A percentile compares a stretch with the other conserved stretches of the same genome.
These are phyloP conservation scores for Diploptera punctata DNA, from an alignment of 2,888 invertebrate species.

Conservation along the genomic window DNA sequence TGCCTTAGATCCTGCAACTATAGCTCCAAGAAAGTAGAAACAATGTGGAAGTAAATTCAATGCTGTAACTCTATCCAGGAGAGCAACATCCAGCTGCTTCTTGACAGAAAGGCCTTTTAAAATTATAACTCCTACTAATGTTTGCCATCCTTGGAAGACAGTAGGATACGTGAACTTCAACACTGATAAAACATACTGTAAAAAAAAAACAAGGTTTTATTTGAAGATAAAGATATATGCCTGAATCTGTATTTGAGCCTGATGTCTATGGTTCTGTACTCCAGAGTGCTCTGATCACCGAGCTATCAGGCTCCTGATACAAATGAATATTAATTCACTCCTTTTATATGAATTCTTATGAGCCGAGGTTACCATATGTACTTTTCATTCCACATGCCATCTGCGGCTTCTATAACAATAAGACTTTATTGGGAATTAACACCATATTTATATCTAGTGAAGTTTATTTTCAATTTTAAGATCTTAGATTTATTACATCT, in stretches of 20 bases:
- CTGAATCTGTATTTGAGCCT: neutral
- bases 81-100: conserved; percentile 43
- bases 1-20: conserved; percentile 50
- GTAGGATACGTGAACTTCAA: conserved; percentile 50
- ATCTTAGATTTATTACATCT: too few relatives aligned
- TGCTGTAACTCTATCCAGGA: conserved; percentile 46
- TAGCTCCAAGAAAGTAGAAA: conserved; percentile 47
- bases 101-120: conserved; percentile 44
- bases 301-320: too few relatives aligned
- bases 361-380: too few relatives aligned
- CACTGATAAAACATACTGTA: conserved; percentile 49
- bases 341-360: too few relatives aligned
- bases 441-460: too few relatives aligned
- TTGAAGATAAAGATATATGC: neutral
- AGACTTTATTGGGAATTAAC: too few relatives aligned
- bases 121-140: conserved; percentile 48
- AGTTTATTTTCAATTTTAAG: too few relatives aligned
- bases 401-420: too few relatives aligned
- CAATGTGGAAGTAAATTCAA: conserved; percentile 47
- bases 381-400: too few relatives aligned
- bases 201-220: conserved; percentile 14
- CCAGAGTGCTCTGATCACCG: too few relatives aligned
- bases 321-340: too few relatives aligned
- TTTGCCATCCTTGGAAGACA: conserved; percentile 51
- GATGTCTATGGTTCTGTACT: too few relatives aligned